phyloP scores from a whole-genome alignment of 2,113 vertebrate genomes.

The Grallaria varia region DNA sequence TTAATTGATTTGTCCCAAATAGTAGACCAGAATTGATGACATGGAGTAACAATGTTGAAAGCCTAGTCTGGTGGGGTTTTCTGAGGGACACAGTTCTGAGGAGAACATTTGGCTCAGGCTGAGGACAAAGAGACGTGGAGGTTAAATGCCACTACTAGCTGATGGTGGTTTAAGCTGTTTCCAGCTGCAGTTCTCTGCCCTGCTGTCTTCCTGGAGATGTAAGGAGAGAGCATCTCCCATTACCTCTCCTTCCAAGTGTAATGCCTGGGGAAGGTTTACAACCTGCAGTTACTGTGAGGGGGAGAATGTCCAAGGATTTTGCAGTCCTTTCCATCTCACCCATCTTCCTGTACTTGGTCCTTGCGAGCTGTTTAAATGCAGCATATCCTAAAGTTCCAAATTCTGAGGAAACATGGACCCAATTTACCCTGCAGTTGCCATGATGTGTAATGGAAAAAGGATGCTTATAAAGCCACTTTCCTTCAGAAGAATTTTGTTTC shows the following conservation, averaged over 20 bases:
- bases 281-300: not conserved
- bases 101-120: not conserved
- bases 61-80: not conserved
- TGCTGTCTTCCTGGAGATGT: not conserved
- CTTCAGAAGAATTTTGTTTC: slow-evolving; percentile 30
- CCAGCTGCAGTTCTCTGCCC: not conserved
- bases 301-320: not conserved
- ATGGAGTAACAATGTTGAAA: not conserved
- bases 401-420: not conserved
- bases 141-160: not conserved
- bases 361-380: not conserved
- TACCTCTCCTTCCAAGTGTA: not conserved
- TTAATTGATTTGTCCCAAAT: not conserved
- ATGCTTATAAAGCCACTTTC: slow-evolving; percentile 14
- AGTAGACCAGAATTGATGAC: not conserved
- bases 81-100: not conserved
- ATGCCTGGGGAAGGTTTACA: not conserved
- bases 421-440: not conserved
- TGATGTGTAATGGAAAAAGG: slow-evolving; percentile 18
- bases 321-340: not conserved
- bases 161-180: not conserved
- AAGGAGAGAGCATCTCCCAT: not conserved
- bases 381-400: not conserved
- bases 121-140: not conserved
- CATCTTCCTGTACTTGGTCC: not conserved